These are phyloP conservation scores for Ptilodon capucinus DNA, from an alignment of 2,888 invertebrate genomes.

Conservation along the genomic window DNA sequence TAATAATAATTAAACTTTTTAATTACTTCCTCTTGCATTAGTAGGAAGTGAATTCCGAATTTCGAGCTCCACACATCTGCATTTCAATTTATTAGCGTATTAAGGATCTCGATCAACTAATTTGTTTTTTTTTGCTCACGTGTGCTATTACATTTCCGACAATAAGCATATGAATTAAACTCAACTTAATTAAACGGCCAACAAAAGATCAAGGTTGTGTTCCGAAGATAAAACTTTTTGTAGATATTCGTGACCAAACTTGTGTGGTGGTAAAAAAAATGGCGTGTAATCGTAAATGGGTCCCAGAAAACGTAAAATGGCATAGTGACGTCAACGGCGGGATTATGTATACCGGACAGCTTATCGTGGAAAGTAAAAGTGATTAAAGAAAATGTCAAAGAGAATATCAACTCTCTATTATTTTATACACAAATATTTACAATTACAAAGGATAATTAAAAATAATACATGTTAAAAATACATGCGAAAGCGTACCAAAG, in stretches of 20 bases:
- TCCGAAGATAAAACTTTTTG: conserved; percentile 72
- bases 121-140: conserved; percentile 28
- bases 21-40: background rate
- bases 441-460: too few species aligned
- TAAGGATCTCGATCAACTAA: conserved; percentile 9
- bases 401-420: background rate
- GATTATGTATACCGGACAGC: conserved; percentile 5
- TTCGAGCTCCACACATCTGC: background rate
- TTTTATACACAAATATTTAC: too few species aligned
- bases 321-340: conserved; percentile 25
- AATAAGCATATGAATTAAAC: conserved; percentile 48
- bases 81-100: conserved; percentile 13
- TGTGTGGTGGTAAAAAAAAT: conserved; percentile 66
- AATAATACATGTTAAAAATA: too few species aligned
- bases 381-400: conserved; percentile 1
- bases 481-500: too few species aligned
- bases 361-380: conserved; percentile 1
- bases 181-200: conserved; percentile 69
- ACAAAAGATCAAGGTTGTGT: conserved; percentile 75
- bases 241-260: conserved; percentile 72
- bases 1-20: too few species aligned
- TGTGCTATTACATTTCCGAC: conserved; percentile 39
- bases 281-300: conserved; percentile 76
- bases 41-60: background rate
- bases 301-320: conserved; percentile 50